Evolutionary conservation across 2,888 invertebrate species (phyloP).

Genomic region (Xylota segnis): DNA sequence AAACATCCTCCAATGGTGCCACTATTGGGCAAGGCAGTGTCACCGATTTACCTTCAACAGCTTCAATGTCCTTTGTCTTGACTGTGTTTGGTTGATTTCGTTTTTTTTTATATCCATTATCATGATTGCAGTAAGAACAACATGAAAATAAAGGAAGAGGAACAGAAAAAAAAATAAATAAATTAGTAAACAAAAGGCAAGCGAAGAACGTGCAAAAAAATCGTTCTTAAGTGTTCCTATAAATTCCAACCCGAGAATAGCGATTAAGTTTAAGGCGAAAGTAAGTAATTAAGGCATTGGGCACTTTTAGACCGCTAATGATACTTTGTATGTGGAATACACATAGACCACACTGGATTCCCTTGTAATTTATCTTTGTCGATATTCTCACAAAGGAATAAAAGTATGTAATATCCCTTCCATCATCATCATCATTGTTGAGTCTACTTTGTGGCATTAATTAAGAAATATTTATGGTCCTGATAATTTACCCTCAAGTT

Average conservation of each 20-base stretch:
- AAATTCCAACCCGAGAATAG: conserved; percentile 30
- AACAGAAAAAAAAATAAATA: neutral
- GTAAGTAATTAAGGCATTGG: conserved; percentile 54
- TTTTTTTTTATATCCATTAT: conserved; percentile 34
- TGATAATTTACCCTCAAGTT: conserved; percentile 31
- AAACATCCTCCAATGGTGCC: conserved; percentile 93
- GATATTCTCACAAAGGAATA: neutral
- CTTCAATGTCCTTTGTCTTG: conserved; percentile 92
- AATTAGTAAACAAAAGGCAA: conserved; percentile 27
- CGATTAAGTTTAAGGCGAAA: conserved; percentile 47
- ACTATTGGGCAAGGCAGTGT: conserved; percentile 95
- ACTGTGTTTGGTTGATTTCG: conserved; percentile 83
- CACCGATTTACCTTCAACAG: conserved; percentile 94
- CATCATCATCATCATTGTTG: neutral
- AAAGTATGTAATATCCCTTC: neutral
- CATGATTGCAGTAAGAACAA: conserved; percentile 50
- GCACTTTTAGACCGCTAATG: conserved; percentile 41
- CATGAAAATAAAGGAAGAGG: conserved; percentile 57
- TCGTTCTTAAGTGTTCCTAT: conserved; percentile 19
- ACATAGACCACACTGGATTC: neutral
- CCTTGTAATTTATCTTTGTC: neutral
- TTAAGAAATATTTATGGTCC: conserved; percentile 51
- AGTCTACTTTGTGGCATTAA: conserved; percentile 31
- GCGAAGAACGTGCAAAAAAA: conserved; percentile 1
- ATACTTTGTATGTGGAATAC: neutral